These are phyloP conservation scores for Peucedramus taeniatus DNA, from an alignment of 2,113 vertebrate genomes.

Conservation along the genomic window DNA sequence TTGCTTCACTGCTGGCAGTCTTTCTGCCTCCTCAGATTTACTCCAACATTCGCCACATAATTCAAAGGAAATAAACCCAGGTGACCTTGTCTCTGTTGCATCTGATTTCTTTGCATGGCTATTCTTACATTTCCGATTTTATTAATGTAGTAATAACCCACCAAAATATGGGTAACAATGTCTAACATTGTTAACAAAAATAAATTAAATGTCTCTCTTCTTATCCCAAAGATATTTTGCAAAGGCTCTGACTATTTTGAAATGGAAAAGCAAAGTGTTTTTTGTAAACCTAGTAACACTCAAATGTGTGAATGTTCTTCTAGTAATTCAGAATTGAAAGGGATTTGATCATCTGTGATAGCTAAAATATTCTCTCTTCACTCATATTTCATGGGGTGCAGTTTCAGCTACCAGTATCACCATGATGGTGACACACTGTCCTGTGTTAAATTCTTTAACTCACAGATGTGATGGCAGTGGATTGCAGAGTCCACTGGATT, in stretches of 20 bases:
- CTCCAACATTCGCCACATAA: not conserved
- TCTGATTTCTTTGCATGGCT: not conserved
- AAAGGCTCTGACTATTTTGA: not conserved
- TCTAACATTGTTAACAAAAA: not conserved
- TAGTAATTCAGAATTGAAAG: not conserved
- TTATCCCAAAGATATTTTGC: not conserved
- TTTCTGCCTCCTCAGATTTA: conserved; percentile 30
- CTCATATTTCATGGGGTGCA: not conserved
- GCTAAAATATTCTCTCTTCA: not conserved
- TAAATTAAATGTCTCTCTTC: not conserved
- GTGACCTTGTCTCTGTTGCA: not conserved
- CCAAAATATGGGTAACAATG: not conserved
- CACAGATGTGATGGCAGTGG: not conserved
- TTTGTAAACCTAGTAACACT: not conserved
- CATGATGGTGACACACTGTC: not conserved
- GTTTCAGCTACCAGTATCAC: not conserved
- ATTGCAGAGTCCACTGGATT: not conserved
- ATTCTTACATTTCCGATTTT: not conserved
- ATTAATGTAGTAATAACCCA: not conserved
- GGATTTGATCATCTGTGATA: not conserved
- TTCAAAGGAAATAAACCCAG: conserved; percentile 25
- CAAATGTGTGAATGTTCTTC: not conserved
- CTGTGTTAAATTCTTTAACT: not conserved
- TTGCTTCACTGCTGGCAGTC: conserved; percentile 6
- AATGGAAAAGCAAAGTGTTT: not conserved